phyloP scores from a whole-genome alignment of 1,140 invertebrate species.

The Sarcophaga bullata region DNA sequence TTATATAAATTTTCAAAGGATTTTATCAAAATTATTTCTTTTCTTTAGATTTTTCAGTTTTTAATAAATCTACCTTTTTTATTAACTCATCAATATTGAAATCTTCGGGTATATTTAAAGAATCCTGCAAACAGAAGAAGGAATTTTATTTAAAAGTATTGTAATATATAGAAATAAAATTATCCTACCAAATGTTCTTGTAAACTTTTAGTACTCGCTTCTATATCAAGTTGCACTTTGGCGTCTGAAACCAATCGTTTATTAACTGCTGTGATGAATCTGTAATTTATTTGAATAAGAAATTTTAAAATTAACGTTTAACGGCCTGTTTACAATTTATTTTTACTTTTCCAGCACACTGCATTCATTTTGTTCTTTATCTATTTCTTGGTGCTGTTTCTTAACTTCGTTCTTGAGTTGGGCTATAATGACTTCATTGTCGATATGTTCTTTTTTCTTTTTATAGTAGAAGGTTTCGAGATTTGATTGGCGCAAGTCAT shows the following conservation, averaged over 20 bases:
- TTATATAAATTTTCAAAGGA: too few relatives aligned
- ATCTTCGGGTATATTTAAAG: conserved; percentile 49
- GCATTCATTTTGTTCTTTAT: conserved; percentile 42
- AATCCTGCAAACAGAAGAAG: conserved; percentile 33
- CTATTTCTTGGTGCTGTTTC: conserved; percentile 46
- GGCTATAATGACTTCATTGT: conserved; percentile 46
- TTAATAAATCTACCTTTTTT: conserved; percentile 50
- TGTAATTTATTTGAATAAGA: conserved; percentile 48
- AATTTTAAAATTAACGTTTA: neutral
- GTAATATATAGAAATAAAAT: neutral
- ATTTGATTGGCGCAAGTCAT: conserved; percentile 49
- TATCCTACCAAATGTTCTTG: conserved; percentile 46
- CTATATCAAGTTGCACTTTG: conserved; percentile 41
- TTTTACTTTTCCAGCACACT: conserved; percentile 50
- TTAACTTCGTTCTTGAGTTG: conserved; percentile 48
- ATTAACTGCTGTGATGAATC: conserved; percentile 47
- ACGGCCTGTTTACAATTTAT: neutral
- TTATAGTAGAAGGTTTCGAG: conserved; percentile 52
- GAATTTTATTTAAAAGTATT: neutral
- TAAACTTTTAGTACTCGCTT: conserved; percentile 46
- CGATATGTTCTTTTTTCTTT: conserved; percentile 53
- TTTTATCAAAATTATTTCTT: neutral
- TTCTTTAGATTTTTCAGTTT: conserved; percentile 42
- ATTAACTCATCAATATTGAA: conserved; percentile 56
- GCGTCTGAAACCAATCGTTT: conserved; percentile 49